Base-by-base conservation (phyloP, 2,113 vertebrate genomes). In the Saguinus imperator region DNA sequence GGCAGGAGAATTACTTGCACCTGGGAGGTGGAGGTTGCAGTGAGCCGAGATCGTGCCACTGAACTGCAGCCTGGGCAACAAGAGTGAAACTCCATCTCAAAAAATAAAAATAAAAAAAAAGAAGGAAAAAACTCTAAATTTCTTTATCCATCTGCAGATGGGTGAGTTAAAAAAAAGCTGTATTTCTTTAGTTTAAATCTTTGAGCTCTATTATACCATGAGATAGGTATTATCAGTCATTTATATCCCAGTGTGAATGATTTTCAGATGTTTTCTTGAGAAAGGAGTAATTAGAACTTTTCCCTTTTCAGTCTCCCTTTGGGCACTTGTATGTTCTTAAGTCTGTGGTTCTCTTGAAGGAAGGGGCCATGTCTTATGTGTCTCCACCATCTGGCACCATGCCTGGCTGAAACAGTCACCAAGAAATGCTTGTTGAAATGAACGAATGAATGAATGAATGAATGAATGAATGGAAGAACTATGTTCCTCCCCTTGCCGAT, bases 101-200 rank as follows among this genome's bases (percentile, higher is more conserved):
- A 52, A 52, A 52, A 52, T 17, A 14, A 52, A 52, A 52, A 2
- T 17, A 52, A 52, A 52, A 52, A 17, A 5, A 17, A 5, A 17
- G 13, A 50, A 4, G 4, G 3, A 50, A 4, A 14, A 14, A 50
- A 4, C 52, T 16, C 23, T 64, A 64, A 29, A 32, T 64, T 64
- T 64, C 27, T 64, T 64, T 64, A 64, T 64, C 5, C 2, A 29
- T 29, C 11, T 64, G 27, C 11, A 29, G 27, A 32, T 64, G 27
- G 13, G 27, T 64, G 5, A 12, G 29, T 64, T 64, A 61, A 27
- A 61, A 64, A 29, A 64, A 29, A 29, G 13, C 27, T 45, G 0
- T 10, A 57, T 43, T 85, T 27, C 40, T 91, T 94, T 29, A 95
- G 35, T 58, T 76, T 76, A 68, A 93, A 32, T 72, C 73, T 96